Evolutionary conservation across 1,140 invertebrate genomes (phyloP).

Genomic region (Chlorops oryzae): DNA sequence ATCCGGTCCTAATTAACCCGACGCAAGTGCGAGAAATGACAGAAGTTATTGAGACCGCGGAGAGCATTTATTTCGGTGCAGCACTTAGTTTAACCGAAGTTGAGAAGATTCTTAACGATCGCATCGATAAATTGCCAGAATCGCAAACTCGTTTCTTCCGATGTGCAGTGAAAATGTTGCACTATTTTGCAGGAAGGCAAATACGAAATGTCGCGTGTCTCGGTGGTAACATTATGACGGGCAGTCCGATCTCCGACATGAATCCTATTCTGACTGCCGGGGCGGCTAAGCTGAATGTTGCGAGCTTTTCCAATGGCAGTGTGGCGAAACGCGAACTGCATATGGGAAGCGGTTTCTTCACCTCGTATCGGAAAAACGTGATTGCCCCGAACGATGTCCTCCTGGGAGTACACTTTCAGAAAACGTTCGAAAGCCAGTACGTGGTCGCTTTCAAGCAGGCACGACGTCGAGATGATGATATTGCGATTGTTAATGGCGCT

Average conservation of each 20-base stretch:
- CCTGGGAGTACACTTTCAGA: slow-evolving; percentile 59
- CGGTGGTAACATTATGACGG: slow-evolving; percentile 86
- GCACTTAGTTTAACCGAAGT: slow-evolving; percentile 68
- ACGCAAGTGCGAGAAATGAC: slow-evolving; percentile 63
- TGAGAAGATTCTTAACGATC: slow-evolving; percentile 53
- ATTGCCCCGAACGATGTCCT: slow-evolving; percentile 71
- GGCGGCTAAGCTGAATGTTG: slow-evolving; percentile 51
- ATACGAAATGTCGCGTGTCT: slow-evolving; percentile 73
- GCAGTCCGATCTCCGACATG: slow-evolving; percentile 89
- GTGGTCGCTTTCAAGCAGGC: slow-evolving; percentile 86
- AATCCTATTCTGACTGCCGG: slow-evolving; percentile 86
- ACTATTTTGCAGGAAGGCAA: slow-evolving; percentile 89
- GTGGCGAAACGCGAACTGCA: slow-evolving; percentile 55
- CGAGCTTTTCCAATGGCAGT: slow-evolving; percentile 51
- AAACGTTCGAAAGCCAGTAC: slow-evolving; percentile 60
- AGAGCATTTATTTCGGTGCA: slow-evolving; percentile 65
- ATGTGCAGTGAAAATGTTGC: slow-evolving; percentile 72
- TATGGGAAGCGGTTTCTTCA: slow-evolving; percentile 79
- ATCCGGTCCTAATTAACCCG: slow-evolving; percentile 72
- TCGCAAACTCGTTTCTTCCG: slow-evolving; percentile 62
- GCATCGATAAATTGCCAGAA: slow-evolving; percentile 53
- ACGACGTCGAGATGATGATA: slow-evolving; percentile 82
- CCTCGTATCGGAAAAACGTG: slow-evolving; percentile 71
- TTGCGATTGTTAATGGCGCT: slow-evolving; percentile 84
- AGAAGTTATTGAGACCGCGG: slow-evolving; percentile 49